Conservation (phyloP, 1,140 invertebrate species). For the Idris sp. region DNA sequence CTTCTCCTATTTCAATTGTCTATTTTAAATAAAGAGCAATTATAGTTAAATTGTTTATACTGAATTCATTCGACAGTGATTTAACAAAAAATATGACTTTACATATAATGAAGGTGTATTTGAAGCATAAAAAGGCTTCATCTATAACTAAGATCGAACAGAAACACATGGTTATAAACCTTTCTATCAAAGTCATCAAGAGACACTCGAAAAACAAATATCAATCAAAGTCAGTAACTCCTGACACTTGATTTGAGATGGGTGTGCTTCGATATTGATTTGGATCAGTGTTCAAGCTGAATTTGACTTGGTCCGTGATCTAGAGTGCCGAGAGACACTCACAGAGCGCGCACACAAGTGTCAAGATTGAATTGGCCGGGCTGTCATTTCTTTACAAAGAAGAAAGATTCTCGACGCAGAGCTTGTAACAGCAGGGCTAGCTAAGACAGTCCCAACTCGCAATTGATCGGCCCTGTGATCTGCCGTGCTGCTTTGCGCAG, state of each 20-base stretch:
- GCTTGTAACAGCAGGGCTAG: slow-evolving; percentile 29
- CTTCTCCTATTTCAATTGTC: no score
- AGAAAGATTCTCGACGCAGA: slow-evolving; percentile 39
- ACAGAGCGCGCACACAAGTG: slow-evolving; percentile 21
- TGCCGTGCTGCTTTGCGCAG: no score
- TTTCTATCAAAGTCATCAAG: slow-evolving; percentile 31
- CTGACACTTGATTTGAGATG: slow-evolving; percentile 42
- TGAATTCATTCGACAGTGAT: no score
- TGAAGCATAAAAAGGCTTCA: neutral
- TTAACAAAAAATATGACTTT: neutral
- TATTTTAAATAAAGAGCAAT: no score
- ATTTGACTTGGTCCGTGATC: slow-evolving; percentile 30
- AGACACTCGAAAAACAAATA: slow-evolving; percentile 4
- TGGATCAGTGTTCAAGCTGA: slow-evolving; percentile 27
- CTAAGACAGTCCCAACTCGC: no score
- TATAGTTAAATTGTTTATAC: no score
- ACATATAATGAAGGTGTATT: no score
- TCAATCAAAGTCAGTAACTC: slow-evolving; percentile 56
- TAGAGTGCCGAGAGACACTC: slow-evolving; percentile 22
- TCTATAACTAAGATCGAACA: no score
- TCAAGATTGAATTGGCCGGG: slow-evolving; percentile 51
- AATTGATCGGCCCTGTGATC: no score
- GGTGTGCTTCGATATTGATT: slow-evolving; percentile 54
- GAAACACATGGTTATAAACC: slow-evolving; percentile 6
- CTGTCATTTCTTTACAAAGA: slow-evolving; percentile 58